Evolutionary conservation across 2,113 vertebrate genomes (phyloP), one percentile per base, ranked within the genome.

Genomic region (Chelonoidis abingdonii): DNA sequence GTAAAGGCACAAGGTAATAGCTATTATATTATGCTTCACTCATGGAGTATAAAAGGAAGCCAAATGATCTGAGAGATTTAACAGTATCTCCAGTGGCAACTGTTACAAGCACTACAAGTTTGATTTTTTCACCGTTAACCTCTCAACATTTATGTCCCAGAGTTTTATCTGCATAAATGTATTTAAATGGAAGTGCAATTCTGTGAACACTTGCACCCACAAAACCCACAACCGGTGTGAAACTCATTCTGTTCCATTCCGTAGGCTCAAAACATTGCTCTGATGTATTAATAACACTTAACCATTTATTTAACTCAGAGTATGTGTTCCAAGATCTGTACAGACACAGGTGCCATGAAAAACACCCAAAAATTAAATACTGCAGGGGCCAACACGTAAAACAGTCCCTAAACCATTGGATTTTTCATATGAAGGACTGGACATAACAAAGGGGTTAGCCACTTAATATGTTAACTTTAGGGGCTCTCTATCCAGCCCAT

Each of bases 231-330:
- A 90, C 38, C 27, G n/a, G 16, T 78, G 76, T 10, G 56, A 89
- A 95, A 93, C 25, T 31, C 57, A 78, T 80, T 88, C 49, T 87
- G 75, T 65, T 96, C 75, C 65, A 91, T 90, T 75, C 84, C 80
- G 49, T 95, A 80, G 41, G 86, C 95, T 72, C 62, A 93, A 89
- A 31, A n/a, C 6, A 56, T 75, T n/a, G 59, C 41, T 92, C 80
- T 14, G 22, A 90, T 27, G 31, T 76, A 89, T 87, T 72, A 65
- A 35, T 62, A 65, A 87, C n/a, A 83, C 14, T 53, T 93, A 17
- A 62, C 80, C 22, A 62, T 86, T 65, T 31, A 57, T 89, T 72
- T 25, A 29, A 5, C 8, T 49, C 49, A 76, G 8, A 88, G 27
- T 86, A 19, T 1, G 53, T 3, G 24, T 78, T 92, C 19, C 10